A percentile compares a stretch with the other conserved stretches of the same genome.
Evolutionary conservation across 2,888 invertebrate species (phyloP).

Genomic region (Napeogenes inachia): DNA sequence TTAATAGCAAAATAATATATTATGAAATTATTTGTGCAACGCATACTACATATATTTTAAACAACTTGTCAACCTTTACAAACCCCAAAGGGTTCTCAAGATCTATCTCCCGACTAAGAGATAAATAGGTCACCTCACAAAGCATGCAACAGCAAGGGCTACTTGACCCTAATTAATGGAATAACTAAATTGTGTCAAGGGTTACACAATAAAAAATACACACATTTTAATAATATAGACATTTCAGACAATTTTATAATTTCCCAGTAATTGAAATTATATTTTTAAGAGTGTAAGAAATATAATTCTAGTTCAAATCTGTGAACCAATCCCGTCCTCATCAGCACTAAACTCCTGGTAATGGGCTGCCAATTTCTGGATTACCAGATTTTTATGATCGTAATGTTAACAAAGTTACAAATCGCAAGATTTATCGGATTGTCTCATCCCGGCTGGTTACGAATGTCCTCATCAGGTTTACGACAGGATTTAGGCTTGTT

Average conservation of each 20-base stretch:
- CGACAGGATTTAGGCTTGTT: conserved; percentile 50
- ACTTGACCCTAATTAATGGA: conserved; percentile 17
- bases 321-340: neutral
- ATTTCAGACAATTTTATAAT: too few relatives aligned
- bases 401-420: conserved; percentile 47
- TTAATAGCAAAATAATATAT: too few relatives aligned
- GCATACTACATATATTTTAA: neutral
- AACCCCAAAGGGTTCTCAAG: neutral
- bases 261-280: too few relatives aligned
- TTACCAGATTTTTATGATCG: conserved; percentile 32
- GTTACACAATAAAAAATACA: conserved; percentile 10
- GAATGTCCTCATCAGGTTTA: conserved; percentile 56
- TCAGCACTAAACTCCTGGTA: neutral
- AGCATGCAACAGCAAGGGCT: conserved; percentile 12
- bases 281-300: neutral
- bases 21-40: neutral
- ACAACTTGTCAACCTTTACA: neutral
- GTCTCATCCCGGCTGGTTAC: conserved; percentile 50
- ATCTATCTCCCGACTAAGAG: conserved; percentile 3
- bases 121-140: conserved; percentile 13
- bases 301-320: neutral
- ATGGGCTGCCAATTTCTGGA: conserved; percentile 23
- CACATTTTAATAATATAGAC: neutral
- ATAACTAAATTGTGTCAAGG: conserved; percentile 13
- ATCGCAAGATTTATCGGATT: conserved; percentile 50